Percentiles rank a stretch among this genome's conserved stretches.
Evolutionary conservation across 2,888 invertebrate species (phyloP).

Genomic region (Exocentrus adspersus): DNA sequence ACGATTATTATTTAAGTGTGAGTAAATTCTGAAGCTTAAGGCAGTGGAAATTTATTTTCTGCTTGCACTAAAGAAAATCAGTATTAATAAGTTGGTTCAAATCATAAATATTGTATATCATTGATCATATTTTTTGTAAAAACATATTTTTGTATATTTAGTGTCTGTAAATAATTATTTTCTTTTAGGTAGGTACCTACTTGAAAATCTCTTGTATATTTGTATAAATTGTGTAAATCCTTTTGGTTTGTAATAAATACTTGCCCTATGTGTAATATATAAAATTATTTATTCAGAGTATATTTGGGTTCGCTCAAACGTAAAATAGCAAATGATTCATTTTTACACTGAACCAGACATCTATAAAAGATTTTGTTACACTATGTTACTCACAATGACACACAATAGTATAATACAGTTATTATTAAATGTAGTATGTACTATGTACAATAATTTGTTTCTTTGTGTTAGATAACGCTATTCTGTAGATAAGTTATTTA

Average conservation of each 20-base stretch:
- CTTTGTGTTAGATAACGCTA: conserved; percentile 53
- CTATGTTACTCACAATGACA: conserved; percentile 34
- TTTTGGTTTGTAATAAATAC: conserved; percentile 42
- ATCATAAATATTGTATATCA: conserved; percentile 47
- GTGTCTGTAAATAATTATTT: conserved; percentile 48
- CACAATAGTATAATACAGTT: conserved; percentile 57
- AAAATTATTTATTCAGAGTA: conserved; percentile 40
- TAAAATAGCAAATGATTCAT: conserved; percentile 32
- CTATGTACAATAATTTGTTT: conserved; percentile 60
- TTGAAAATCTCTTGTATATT: conserved; percentile 49
- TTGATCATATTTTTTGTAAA: conserved; percentile 52
- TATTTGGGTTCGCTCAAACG: conserved; percentile 38
- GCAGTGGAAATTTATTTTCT: conserved; percentile 46
- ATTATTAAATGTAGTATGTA: conserved; percentile 59
- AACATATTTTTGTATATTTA: conserved; percentile 55
- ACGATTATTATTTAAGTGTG: conserved; percentile 47
- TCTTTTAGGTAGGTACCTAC: conserved; percentile 52
- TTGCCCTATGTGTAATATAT: conserved; percentile 54
- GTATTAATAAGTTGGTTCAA: conserved; percentile 54
- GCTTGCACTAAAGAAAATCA: conserved; percentile 53
- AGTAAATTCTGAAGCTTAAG: conserved; percentile 45
- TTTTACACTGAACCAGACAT: conserved; percentile 37
- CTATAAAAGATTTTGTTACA: conserved; percentile 34
- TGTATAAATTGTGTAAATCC: conserved; percentile 53
- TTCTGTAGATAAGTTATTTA: conserved; percentile 46